Conservation (phyloP, 2,113 vertebrate genomes). For the Hippocampus comes region DNA sequence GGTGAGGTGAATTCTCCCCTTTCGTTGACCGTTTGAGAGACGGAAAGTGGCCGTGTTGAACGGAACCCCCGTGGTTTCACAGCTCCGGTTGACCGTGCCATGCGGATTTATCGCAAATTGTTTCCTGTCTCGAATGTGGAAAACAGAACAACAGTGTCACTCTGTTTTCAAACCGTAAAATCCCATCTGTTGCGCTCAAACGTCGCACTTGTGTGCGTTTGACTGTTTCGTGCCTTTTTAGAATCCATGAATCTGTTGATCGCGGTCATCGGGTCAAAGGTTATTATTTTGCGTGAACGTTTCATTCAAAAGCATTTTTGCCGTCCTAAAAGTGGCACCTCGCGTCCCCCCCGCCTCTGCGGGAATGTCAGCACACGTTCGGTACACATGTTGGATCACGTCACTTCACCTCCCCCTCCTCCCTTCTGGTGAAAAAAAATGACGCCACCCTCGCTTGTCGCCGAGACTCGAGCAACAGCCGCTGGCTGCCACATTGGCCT, state of each 20-base stretch:
- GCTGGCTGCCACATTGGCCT: neutral
- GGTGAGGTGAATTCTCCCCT: conserved; percentile 15
- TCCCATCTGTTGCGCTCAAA: neutral
- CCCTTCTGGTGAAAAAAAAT: neutral
- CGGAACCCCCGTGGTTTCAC: conserved; percentile 21
- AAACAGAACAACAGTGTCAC: conserved; percentile 1
- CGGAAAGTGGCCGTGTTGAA: conserved; percentile 19
- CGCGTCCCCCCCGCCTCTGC: neutral
- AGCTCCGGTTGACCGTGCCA: conserved; percentile 18
- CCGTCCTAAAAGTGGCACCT: neutral
- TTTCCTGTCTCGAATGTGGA: conserved; percentile 26
- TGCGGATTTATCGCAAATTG: conserved; percentile 24
- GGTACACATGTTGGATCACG: neutral
- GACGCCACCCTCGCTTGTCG: neutral
- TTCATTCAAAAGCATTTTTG: too few species aligned
- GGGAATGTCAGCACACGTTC: neutral
- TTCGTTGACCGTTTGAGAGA: conserved; percentile 11
- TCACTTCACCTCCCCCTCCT: neutral
- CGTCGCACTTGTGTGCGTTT: neutral
- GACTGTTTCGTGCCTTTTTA: neutral
- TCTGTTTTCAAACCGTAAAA: neutral
- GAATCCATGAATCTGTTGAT: neutral
- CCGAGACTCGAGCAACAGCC: neutral
- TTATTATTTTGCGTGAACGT: too few species aligned
- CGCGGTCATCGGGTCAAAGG: too few species aligned